These are phyloP conservation scores for Bedellia somnulentella DNA, from an alignment of 2,888 invertebrate genomes.

Conservation along the genomic window DNA sequence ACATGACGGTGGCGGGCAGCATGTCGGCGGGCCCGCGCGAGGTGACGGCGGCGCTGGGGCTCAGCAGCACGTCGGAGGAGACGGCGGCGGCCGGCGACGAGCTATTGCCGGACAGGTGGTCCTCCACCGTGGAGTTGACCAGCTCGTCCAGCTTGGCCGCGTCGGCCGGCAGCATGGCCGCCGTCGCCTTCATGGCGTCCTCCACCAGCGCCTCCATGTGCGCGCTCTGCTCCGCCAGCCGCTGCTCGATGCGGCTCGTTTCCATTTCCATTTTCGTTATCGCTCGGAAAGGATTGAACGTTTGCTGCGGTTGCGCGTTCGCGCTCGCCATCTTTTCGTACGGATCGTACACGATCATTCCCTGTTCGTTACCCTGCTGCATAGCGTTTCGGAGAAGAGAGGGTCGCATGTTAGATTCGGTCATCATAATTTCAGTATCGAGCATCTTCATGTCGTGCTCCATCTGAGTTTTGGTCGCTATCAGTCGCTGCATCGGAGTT, in stretches of 20 bases:
- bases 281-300: slow-evolving; percentile 37
- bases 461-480: slow-evolving; percentile 16
- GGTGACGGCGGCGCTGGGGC: too few species aligned
- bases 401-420: too few species aligned
- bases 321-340: slow-evolving; percentile 15
- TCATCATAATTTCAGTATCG: slow-evolving; percentile 32
- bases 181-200: slow-evolving; percentile 43
- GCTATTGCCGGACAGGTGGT: slow-evolving; percentile 21
- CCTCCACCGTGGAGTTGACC: slow-evolving; percentile 58
- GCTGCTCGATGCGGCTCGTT: slow-evolving; percentile 32
- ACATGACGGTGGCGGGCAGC: slow-evolving; percentile 19
- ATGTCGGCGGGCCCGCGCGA: slow-evolving; percentile 2
- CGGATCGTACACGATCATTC: too few species aligned
- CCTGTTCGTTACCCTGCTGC: slow-evolving; percentile 18
- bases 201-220: slow-evolving; percentile 59
- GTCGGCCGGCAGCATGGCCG: slow-evolving; percentile 49
- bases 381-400: too few species aligned
- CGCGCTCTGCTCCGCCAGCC: slow-evolving; percentile 48
- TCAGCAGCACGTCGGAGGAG: slow-evolving; percentile 38
- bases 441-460: slow-evolving; percentile 32
- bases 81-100: slow-evolving; percentile 27
- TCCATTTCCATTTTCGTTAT: slow-evolving; percentile 40
- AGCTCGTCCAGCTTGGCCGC: slow-evolving; percentile 33
- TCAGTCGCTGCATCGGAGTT: slow-evolving; percentile 35
- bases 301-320: slow-evolving; percentile 17